A percentile compares a stretch with the other conserved stretches of the same genome.
Evolutionary conservation across 2,797 vertebrate species (phyloP).

Genomic region (Hoplostethus mediterraneus): DNA sequence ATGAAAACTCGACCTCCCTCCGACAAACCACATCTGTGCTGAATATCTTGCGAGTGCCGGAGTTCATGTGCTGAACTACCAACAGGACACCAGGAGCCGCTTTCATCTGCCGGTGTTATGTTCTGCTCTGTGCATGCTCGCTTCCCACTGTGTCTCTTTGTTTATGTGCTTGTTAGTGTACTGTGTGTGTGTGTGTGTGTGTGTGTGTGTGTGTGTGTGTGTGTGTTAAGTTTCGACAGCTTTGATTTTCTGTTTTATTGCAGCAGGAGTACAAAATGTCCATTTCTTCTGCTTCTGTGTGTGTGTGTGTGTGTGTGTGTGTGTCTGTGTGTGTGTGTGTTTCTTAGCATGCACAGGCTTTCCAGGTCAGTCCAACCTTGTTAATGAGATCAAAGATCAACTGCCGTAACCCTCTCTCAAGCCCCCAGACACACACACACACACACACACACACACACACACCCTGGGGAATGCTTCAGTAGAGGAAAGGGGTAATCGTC

Average conservation of each 20-base stretch:
- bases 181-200: conserved; percentile 16
- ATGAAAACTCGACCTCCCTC: background rate
- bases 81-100: conserved; percentile 33
- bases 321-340: too few species aligned
- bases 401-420: background rate
- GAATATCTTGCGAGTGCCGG: conserved; percentile 54
- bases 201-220: conserved; percentile 21
- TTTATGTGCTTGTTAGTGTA: conserved; percentile 53
- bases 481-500: background rate
- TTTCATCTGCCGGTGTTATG: conserved; percentile 47
- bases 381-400: conserved; percentile 59
- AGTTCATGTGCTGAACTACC: conserved; percentile 40
- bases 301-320: too few species aligned
- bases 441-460: background rate
- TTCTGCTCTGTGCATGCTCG: conserved; percentile 1
- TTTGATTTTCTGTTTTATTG: conserved; percentile 55
- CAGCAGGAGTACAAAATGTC: conserved; percentile 33
- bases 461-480: background rate
- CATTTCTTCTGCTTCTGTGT: background rate
- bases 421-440: conserved; percentile 9
- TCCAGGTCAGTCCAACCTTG: conserved; percentile 30
- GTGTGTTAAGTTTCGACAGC: conserved; percentile 39
- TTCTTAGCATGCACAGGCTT: conserved; percentile 30
- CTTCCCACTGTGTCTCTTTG: conserved; percentile 23
- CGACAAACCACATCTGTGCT: conserved; percentile 57